Conservation (phyloP, 2,888 invertebrate genomes). For the Willowsia nigromaculata region DNA sequence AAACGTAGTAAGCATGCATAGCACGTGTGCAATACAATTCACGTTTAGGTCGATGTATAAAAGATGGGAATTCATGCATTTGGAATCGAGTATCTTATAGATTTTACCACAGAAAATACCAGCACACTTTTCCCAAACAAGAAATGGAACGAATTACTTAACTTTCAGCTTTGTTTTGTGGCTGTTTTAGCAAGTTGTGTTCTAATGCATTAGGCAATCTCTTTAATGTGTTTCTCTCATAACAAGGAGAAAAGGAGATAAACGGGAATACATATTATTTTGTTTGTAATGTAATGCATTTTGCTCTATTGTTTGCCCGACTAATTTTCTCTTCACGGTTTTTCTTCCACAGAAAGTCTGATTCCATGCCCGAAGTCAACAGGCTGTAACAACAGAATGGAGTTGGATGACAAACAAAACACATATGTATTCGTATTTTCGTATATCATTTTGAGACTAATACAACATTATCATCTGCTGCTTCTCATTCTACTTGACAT, state of each 20-base stretch:
- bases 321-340: slow-evolving; percentile 43
- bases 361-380: slow-evolving; percentile 60
- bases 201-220: too few relatives aligned
- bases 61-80: too few relatives aligned
- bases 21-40: too few relatives aligned
- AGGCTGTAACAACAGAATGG: slow-evolving; percentile 48
- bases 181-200: too few relatives aligned
- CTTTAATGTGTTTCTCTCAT: neutral
- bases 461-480: neutral
- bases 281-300: neutral
- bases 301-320: slow-evolving; percentile 31
- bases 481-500: neutral
- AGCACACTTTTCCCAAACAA: too few relatives aligned
- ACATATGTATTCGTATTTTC: neutral
- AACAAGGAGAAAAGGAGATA: too few relatives aligned
- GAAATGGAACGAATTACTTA: too few relatives aligned
- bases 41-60: too few relatives aligned
- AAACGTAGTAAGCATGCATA: too few relatives aligned
- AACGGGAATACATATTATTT: neutral
- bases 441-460: neutral
- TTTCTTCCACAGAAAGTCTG: slow-evolving; percentile 52
- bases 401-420: neutral
- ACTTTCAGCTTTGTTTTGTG: too few relatives aligned
- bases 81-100: too few relatives aligned
- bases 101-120: too few relatives aligned